A percentile compares a stretch with the other conserved stretches of the same genome.
Evolutionary conservation across 1,140 invertebrate species (phyloP).

Genomic region (Cataglyphis hispanica): DNA sequence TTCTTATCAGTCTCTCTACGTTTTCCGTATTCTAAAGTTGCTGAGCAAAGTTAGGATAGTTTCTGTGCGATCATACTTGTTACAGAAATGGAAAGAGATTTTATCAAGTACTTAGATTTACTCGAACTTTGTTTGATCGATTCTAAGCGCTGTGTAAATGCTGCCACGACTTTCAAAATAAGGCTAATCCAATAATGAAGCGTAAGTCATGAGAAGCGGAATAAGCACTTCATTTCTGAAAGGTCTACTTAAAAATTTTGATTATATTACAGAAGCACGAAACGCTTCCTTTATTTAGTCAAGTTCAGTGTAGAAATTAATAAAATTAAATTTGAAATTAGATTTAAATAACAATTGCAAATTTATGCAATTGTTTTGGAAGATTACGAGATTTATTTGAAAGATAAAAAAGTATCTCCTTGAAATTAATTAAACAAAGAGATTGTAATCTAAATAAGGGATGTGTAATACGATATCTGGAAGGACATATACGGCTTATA

Average conservation of each 20-base stretch:
- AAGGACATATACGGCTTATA: background rate
- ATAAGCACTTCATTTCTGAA: background rate
- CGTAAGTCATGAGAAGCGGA: background rate
- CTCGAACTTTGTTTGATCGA: slow-evolving; percentile 47
- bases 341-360: slow-evolving; percentile 35
- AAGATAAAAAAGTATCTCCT: background rate
- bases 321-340: background rate
- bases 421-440: slow-evolving; percentile 1
- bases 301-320: too few relatives aligned
- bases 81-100: slow-evolving; percentile 43
- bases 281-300: background rate
- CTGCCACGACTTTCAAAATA: background rate
- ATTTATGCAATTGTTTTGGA: too few relatives aligned
- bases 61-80: slow-evolving; percentile 46
- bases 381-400: too few relatives aligned
- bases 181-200: background rate
- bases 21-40: slow-evolving; percentile 45
- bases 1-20: slow-evolving; percentile 44
- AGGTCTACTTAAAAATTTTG: background rate
- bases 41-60: slow-evolving; percentile 38
- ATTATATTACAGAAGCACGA: background rate
- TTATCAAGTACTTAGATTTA: slow-evolving; percentile 45
- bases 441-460: background rate
- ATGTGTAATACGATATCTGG: background rate
- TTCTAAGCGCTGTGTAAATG: slow-evolving; percentile 3